Percentiles rank a stretch among this genome's conserved stretches.
These are phyloP conservation scores for Acanthaster planci DNA, from an alignment of 35 echinoderm and acorn worm species.

Conservation along the genomic window DNA sequence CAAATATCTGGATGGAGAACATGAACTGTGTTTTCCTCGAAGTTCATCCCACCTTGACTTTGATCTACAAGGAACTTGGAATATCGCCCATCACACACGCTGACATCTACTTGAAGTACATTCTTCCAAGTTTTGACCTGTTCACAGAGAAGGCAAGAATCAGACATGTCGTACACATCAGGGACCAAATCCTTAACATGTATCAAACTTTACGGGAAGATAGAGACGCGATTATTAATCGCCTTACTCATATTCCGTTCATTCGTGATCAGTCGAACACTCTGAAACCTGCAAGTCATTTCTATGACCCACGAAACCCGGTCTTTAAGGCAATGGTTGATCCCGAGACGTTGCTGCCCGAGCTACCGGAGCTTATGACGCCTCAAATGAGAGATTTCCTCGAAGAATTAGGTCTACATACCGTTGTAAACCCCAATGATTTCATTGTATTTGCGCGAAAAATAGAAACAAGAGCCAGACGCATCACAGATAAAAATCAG, in stretches of 20 bases:
- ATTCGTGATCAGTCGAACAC: neutral
- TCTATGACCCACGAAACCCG: neutral
- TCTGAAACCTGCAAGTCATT: neutral
- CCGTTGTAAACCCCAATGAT: neutral
- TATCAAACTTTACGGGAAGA: neutral
- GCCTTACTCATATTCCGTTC: neutral
- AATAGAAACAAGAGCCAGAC: neutral
- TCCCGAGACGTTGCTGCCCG: neutral
- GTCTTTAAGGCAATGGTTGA: conserved; percentile 33
- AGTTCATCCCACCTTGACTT: neutral
- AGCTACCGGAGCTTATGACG: neutral
- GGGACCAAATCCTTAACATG: neutral
- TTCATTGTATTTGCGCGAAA: conserved; percentile 22
- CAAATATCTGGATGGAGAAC: neutral
- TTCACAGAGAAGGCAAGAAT: neutral
- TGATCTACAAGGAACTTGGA: conserved; percentile 7
- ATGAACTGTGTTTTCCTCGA: conserved; percentile 12
- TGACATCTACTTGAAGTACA: conserved; percentile 27
- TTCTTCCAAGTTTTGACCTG: conserved; percentile 8
- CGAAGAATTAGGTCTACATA: neutral
- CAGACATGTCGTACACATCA: neutral
- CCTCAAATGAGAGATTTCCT: neutral
- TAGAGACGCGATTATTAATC: neutral
- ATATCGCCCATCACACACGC: neutral
- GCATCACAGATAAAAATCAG: neutral